Conservation (phyloP, 1,140 invertebrate genomes). For the Samia ricini region DNA sequence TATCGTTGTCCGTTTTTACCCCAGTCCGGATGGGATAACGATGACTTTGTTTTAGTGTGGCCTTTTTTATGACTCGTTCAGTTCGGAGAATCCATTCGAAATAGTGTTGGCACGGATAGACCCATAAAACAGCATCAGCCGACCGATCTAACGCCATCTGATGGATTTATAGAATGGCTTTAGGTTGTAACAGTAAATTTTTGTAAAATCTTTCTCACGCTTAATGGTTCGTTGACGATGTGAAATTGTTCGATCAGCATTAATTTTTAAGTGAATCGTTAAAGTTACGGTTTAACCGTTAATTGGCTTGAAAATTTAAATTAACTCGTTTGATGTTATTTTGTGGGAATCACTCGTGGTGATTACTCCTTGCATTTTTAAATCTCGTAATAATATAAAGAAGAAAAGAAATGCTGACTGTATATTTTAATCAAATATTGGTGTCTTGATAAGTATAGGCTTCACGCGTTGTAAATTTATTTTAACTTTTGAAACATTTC, state of each 20-base stretch:
- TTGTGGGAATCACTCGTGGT: no score
- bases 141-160: neutral
- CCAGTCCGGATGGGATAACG: neutral
- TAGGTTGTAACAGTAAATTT: constrained; percentile 1
- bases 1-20: neutral
- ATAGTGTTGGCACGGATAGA: constrained; percentile 3
- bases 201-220: neutral
- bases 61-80: constrained; percentile 9
- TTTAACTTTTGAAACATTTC: neutral
- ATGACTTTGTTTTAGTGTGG: constrained; percentile 1
- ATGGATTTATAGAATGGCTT: constrained; percentile 8
- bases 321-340: no score
- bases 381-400: no score
- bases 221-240: neutral
- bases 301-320: no score
- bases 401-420: no score
- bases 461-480: neutral
- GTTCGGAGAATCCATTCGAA: neutral
- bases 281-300: neutral
- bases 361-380: no score
- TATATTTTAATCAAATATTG: neutral
- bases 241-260: neutral
- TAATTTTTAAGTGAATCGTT: neutral
- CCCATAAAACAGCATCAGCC: constrained; percentile 9
- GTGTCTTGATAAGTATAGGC: neutral